Conservation (phyloP, 2,113 vertebrate genomes). For the Podilymbus podiceps region DNA sequence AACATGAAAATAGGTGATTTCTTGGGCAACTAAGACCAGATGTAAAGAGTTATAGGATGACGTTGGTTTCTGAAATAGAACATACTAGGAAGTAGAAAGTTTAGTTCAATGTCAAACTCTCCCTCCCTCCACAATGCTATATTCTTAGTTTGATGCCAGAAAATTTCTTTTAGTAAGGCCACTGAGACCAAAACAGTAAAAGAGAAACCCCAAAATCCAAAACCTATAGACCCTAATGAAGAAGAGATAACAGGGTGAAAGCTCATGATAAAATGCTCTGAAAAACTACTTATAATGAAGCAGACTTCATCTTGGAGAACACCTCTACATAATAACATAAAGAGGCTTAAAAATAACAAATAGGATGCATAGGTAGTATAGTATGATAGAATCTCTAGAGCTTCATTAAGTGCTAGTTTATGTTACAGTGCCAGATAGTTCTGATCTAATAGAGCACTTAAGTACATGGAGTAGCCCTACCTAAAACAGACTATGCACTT, state of each 20-base stretch:
- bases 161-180: not conserved
- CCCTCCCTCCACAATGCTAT: fast-evolving
- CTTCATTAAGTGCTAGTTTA: not conserved
- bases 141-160: not conserved
- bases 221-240: not conserved
- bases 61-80: not conserved
- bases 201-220: not conserved
- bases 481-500: not conserved
- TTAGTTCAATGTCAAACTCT: not conserved
- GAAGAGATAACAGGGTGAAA: not conserved
- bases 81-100: not conserved
- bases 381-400: not conserved
- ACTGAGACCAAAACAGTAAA: not conserved
- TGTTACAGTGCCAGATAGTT: not conserved
- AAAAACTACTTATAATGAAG: not conserved
- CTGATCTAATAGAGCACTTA: not conserved
- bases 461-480: not conserved
- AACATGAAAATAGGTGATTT: not conserved
- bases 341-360: not conserved
- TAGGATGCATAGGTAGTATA: not conserved
- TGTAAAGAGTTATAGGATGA: not conserved
- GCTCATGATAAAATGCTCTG: not conserved
- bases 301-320: not conserved
- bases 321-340: not conserved
- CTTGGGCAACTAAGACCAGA: not conserved